Conservation (phyloP, 2,888 invertebrate genomes). For the Folsomia manolachei region DNA sequence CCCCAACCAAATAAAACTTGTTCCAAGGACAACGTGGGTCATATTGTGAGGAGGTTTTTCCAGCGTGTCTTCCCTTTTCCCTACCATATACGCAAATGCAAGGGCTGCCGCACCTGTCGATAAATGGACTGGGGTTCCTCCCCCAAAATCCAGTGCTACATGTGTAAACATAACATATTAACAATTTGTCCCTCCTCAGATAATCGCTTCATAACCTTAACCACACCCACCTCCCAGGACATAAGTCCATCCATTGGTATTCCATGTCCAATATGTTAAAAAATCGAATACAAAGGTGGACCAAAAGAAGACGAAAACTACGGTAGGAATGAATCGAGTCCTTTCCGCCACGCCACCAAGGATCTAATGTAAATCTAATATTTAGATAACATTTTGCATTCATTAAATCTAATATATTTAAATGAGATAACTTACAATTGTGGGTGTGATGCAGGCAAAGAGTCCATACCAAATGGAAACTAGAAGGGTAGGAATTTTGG, state of each 20-base stretch:
- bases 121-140: conserved; percentile 36
- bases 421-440: too few species aligned
- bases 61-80: conserved; percentile 31
- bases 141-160: conserved; percentile 42
- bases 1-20: conserved; percentile 34
- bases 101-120: conserved; percentile 40
- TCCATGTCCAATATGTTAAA: conserved; percentile 48
- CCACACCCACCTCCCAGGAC: conserved; percentile 21
- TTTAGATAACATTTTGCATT: too few species aligned
- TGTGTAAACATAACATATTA: neutral
- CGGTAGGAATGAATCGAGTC: conserved; percentile 39
- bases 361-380: too few species aligned
- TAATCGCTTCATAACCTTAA: conserved; percentile 4
- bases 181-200: too few species aligned
- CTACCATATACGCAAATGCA: conserved; percentile 42
- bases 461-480: conserved; percentile 48
- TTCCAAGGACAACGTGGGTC: conserved; percentile 39
- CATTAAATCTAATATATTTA: too few species aligned
- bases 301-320: conserved; percentile 47
- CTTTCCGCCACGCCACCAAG: conserved; percentile 42
- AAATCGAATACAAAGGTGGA: conserved; percentile 47
- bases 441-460: conserved; percentile 47
- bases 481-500: conserved; percentile 43
- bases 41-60: conserved; percentile 47
- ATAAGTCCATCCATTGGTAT: conserved; percentile 41